These are phyloP conservation scores for Myioborus miniatus DNA, from an alignment of 2,797 vertebrate genomes.

Conservation along the genomic window DNA sequence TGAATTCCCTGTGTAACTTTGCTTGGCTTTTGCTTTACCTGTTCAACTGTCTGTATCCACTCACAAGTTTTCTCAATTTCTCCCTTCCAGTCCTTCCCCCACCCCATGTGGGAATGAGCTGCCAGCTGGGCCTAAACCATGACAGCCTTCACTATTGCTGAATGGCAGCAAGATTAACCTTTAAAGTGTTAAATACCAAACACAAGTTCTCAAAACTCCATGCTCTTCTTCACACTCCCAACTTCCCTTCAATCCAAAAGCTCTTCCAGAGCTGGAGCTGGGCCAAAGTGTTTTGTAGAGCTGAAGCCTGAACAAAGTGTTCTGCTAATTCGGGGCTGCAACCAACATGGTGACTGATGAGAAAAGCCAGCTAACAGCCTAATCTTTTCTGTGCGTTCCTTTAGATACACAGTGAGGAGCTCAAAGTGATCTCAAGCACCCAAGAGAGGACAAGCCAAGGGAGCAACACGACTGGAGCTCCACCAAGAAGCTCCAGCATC, in stretches of 20 bases:
- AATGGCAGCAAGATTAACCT: not conserved
- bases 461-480: not conserved
- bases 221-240: not conserved
- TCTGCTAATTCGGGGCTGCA: slow-evolving; percentile 1
- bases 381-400: not conserved
- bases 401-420: not conserved
- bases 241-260: not conserved
- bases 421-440: not conserved
- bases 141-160: not conserved
- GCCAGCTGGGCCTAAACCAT: not conserved
- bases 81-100: not conserved
- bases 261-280: not conserved
- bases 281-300: slow-evolving; percentile 20
- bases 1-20: not conserved
- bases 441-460: not conserved
- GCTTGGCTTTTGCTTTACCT: not conserved
- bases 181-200: not conserved
- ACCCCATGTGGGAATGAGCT: not conserved
- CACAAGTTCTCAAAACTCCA: not conserved
- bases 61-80: not conserved
- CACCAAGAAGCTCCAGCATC: not conserved
- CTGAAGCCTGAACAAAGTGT: not conserved
- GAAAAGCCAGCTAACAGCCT: not conserved
- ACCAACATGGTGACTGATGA: not conserved
- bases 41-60: not conserved